phyloP scores from a whole-genome alignment of 35 echinoderm and acorn worm species.

The Chiridota heheva region DNA sequence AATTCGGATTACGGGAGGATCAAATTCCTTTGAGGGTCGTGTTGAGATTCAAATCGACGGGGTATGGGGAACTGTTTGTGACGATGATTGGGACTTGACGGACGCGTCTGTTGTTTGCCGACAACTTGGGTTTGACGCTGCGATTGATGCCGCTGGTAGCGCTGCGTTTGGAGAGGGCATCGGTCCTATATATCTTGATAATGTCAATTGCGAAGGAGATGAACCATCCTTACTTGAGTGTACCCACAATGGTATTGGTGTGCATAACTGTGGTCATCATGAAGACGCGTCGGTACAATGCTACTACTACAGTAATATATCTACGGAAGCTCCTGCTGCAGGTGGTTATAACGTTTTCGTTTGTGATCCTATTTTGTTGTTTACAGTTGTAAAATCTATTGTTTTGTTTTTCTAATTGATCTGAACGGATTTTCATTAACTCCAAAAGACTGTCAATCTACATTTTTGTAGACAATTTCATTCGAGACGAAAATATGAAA shows the following conservation, averaged over 20 bases:
- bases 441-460: too few relatives aligned
- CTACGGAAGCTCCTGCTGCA: too few relatives aligned
- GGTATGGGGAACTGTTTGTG: constrained; percentile 39
- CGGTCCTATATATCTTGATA: constrained; percentile 33
- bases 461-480: too few relatives aligned
- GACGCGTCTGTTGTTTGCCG: constrained; percentile 57
- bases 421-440: too few relatives aligned
- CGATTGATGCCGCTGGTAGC: background rate
- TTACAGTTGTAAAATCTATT: too few relatives aligned
- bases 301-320: too few relatives aligned
- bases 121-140: constrained; percentile 11
- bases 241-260: constrained; percentile 13
- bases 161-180: constrained; percentile 18
- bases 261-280: constrained; percentile 42
- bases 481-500: too few relatives aligned
- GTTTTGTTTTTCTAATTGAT: too few relatives aligned
- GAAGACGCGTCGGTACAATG: constrained; percentile 40
- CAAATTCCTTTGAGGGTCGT: background rate
- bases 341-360: too few relatives aligned
- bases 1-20: too few relatives aligned
- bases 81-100: constrained; percentile 9
- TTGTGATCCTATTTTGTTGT: too few relatives aligned
- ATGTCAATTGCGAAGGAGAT: constrained; percentile 26
- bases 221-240: constrained; percentile 12
- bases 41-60: constrained; percentile 29